A percentile compares a stretch with the other conserved stretches of the same genome.
Conservation (phyloP, 2,113 vertebrate species). For the Ariopsis seemanni region DNA sequence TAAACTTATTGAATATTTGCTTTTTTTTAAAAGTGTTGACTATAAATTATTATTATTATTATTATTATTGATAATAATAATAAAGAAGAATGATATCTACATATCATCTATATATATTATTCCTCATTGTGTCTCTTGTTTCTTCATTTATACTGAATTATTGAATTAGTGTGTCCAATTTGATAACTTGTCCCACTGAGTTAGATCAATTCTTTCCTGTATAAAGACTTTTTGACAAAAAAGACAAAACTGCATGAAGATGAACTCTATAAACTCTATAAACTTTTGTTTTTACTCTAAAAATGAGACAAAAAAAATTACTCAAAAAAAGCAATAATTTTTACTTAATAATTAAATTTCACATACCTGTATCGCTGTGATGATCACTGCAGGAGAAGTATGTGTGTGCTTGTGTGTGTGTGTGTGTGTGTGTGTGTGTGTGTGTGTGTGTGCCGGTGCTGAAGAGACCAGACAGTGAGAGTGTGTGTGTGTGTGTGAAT, state of each 20-base stretch:
- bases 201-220: neutral
- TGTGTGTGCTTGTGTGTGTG: neutral
- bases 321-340: neutral
- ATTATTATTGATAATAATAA: neutral
- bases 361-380: neutral
- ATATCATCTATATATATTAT: neutral
- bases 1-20: neutral
- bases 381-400: neutral
- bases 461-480: slow-evolving; percentile 21
- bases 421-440: neutral
- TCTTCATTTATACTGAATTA: neutral
- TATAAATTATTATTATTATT: neutral
- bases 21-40: neutral
- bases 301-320: neutral
- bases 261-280: neutral
- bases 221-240: neutral
- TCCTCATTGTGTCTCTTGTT: neutral
- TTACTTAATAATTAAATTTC: neutral
- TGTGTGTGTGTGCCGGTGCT: slow-evolving; percentile 17
- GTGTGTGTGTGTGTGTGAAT: neutral
- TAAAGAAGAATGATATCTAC: neutral
- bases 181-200: neutral
- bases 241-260: neutral
- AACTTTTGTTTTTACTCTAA: neutral
- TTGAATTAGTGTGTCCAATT: neutral